Conservation (phyloP, 2,888 invertebrate species). For the Philereme vetulata region DNA sequence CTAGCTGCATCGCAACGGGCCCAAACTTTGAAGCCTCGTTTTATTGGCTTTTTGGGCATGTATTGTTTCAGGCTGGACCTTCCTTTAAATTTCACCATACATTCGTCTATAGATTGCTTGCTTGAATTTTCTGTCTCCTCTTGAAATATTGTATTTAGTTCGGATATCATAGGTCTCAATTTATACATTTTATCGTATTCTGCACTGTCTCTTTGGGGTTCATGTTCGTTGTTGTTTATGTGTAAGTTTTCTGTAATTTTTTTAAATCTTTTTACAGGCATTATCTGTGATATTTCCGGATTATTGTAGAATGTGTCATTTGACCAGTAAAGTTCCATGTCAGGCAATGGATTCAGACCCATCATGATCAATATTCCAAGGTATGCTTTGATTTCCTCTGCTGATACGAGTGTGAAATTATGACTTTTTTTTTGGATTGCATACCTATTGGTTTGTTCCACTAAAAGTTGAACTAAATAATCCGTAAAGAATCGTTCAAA, state of each 20-base stretch:
- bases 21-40: conserved; percentile 45
- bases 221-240: conserved; percentile 35
- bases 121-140: conserved; percentile 33
- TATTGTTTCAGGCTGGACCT: conserved; percentile 40
- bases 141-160: conserved; percentile 34
- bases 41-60: conserved; percentile 44
- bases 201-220: conserved; percentile 28
- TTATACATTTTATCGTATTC: conserved; percentile 40
- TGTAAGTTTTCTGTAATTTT: conserved; percentile 44
- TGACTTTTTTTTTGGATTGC: conserved; percentile 28
- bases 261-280: conserved; percentile 37
- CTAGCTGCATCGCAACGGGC: conserved; percentile 37
- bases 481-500: conserved; percentile 37
- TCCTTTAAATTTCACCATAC: conserved; percentile 44
- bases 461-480: conserved; percentile 19
- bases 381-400: conserved; percentile 33
- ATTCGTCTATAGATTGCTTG: conserved; percentile 35
- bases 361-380: conserved; percentile 40
- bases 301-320: conserved; percentile 41
- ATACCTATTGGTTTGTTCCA: conserved; percentile 33
- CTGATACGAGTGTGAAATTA: conserved; percentile 21
- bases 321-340: conserved; percentile 41
- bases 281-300: conserved; percentile 33
- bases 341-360: conserved; percentile 39
- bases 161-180: conserved; percentile 36